A percentile compares a stretch with the other conserved stretches of the same genome.
Evolutionary conservation across 2,888 invertebrate genomes (phyloP).

Genomic region (Phasia obesa): DNA sequence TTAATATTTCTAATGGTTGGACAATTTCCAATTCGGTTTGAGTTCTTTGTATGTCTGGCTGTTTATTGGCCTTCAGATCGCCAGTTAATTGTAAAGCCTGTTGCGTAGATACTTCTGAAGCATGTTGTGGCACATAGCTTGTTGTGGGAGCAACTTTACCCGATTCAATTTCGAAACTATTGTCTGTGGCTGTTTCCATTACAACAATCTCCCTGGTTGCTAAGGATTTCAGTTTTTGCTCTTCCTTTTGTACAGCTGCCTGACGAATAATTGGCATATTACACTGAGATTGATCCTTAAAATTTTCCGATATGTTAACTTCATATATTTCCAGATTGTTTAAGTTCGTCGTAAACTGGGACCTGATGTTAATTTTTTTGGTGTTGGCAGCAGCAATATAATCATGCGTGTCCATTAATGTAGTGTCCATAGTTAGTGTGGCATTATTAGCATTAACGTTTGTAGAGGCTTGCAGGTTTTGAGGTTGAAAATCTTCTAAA

Average conservation of each 20-base stretch:
- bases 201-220: slow-evolving; percentile 73
- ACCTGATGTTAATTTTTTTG: slow-evolving; percentile 23
- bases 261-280: slow-evolving; percentile 32
- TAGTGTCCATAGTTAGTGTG: slow-evolving; percentile 72
- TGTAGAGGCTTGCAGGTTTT: slow-evolving; percentile 79
- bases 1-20: slow-evolving; percentile 75
- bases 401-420: slow-evolving; percentile 73
- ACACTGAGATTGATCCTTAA: slow-evolving; percentile 6
- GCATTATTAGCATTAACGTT: slow-evolving; percentile 80
- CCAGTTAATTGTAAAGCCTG: slow-evolving; percentile 74
- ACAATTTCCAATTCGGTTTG: slow-evolving; percentile 70
- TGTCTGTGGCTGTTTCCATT: slow-evolving; percentile 73
- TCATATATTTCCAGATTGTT: slow-evolving; percentile 73
- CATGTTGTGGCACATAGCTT: slow-evolving; percentile 45
- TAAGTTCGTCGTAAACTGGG: slow-evolving; percentile 58
- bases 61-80: slow-evolving; percentile 47
- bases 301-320: slow-evolving; percentile 66
- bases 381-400: slow-evolving; percentile 50
- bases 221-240: slow-evolving; percentile 72
- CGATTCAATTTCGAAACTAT: slow-evolving; percentile 46
- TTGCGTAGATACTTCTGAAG: slow-evolving; percentile 72
- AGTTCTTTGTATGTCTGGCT: slow-evolving; percentile 72
- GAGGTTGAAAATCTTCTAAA: slow-evolving; percentile 65
- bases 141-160: slow-evolving; percentile 9
- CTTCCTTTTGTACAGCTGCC: slow-evolving; percentile 53